Base-by-base conservation (phyloP, 2,888 invertebrate species). In the Ecdyonurus torrentis region DNA sequence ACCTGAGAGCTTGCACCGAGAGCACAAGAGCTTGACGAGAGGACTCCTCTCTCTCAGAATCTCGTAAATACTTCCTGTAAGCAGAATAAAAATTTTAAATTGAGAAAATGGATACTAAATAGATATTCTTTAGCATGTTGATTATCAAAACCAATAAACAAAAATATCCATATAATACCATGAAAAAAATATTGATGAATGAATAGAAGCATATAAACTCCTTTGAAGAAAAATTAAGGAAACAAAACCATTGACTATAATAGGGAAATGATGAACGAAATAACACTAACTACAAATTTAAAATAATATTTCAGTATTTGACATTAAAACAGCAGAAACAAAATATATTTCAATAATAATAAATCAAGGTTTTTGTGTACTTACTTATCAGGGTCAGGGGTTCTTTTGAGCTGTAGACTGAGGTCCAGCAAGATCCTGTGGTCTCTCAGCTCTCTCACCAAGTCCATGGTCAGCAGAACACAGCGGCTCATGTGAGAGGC, bases 401-500 rank as follows among this genome's bases (percentile, higher is more conserved):
- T 83, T 70, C 85, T 83, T 68, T 84, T 82, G 59, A 96, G 77
- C 68, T 91, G 88, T 64, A 89, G 76, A 66, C 88, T 87, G 24
- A 95, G 75, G 69, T 91, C 89, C 62, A 91, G 79, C 59, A 96
- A 77, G 67, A 86, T 83, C 71, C 84, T 84, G 70, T 88, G 85
- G 72, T 96, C 94, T 64, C 85, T 85, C 50, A 85, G 84, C 70
- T 87, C 86, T 68, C 85, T 81, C 53, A 94, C 76, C 65, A 94
- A 83, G 73, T 91, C 87, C 76, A 94, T 81, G 3, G 93, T 79
- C 37, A 95, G 81, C 23, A 85, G 80, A 1, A 93, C 84, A 67
- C 90, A 89, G 64, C 91, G 83, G 66, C 86, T 88, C 86, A 96
- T 89, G 72, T 96, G 95, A 50, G 91, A 86, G 0, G 91, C 87